Conservation (phyloP, 2,113 vertebrate genomes). For the Carlito syrichta region DNA sequence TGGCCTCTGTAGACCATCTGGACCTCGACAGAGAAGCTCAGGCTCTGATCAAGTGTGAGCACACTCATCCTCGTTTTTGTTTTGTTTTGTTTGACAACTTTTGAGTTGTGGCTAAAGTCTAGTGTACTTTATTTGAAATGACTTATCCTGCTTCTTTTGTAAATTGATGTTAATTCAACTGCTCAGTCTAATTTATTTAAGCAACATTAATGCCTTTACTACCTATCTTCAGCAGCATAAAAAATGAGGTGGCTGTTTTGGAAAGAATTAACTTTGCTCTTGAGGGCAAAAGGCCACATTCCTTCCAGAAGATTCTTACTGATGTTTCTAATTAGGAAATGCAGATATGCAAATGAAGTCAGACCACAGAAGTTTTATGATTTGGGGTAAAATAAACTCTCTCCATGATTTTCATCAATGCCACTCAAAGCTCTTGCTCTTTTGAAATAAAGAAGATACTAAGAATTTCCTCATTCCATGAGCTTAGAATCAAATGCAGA, state of each 20-base stretch:
- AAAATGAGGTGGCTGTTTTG: neutral
- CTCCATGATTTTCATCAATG: neutral
- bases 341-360: conserved; percentile 51
- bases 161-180: conserved; percentile 14
- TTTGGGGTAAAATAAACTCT: neutral
- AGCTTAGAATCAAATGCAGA: neutral
- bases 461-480: neutral
- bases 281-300: conserved; percentile 50
- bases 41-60: neutral
- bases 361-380: conserved; percentile 15
- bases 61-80: neutral
- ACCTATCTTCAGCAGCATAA: neutral
- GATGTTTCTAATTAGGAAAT: conserved; percentile 33
- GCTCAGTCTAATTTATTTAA: conserved; percentile 24
- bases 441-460: neutral
- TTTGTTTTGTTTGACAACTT: too few species aligned
- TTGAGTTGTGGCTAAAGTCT: neutral
- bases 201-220: neutral
- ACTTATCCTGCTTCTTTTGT: conserved; percentile 7
- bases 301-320: neutral
- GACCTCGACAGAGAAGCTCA: neutral
- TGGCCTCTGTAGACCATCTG: neutral
- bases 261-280: conserved; percentile 48
- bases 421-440: neutral
- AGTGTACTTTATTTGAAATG: conserved; percentile 25